phyloP scores from a whole-genome alignment of 92 coral and sea anemone genomes.

The Palythoa caribaeorum region DNA sequence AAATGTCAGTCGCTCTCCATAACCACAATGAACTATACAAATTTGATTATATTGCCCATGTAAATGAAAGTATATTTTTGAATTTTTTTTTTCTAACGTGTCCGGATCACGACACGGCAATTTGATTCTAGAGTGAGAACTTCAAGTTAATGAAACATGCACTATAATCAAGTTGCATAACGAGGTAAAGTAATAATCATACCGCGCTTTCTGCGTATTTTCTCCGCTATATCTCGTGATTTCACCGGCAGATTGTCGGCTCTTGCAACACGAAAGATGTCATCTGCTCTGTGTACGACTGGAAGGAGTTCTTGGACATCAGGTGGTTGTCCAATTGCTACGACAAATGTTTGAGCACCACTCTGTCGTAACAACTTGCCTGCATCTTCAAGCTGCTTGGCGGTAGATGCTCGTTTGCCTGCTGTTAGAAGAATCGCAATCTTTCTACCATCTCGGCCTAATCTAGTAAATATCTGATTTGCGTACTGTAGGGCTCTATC shows the following conservation, averaged over 20 bases:
- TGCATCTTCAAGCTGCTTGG: conserved; percentile 49
- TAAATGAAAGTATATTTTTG: not conserved
- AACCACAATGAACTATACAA: too few relatives aligned
- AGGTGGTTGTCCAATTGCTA: conserved; percentile 46
- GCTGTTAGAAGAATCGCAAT: conserved; percentile 74
- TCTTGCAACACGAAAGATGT: conserved; percentile 37
- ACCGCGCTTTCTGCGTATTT: conserved; percentile 34
- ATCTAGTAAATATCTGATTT: conserved; percentile 53
- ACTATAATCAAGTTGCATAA: not conserved
- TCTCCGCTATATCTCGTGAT: conserved; percentile 26
- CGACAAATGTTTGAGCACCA: conserved; percentile 59
- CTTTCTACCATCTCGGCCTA: conserved; percentile 72
- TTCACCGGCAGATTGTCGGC: conserved; percentile 4
- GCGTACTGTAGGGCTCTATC: conserved; percentile 77
- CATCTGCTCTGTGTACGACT: conserved; percentile 40
- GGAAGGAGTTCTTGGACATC: conserved; percentile 37
- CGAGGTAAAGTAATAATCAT: not conserved
- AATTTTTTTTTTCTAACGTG: not conserved
- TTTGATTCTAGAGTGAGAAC: not conserved
- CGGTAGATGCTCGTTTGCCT: conserved; percentile 53
- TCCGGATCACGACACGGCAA: not conserved
- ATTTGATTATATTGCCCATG: too few relatives aligned
- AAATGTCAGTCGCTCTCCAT: too few relatives aligned
- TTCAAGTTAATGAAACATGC: not conserved
- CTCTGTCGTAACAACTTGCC: conserved; percentile 42